Evolutionary conservation across 2,113 vertebrate species (phyloP).

Genomic region (Anthoscopus minutus): DNA sequence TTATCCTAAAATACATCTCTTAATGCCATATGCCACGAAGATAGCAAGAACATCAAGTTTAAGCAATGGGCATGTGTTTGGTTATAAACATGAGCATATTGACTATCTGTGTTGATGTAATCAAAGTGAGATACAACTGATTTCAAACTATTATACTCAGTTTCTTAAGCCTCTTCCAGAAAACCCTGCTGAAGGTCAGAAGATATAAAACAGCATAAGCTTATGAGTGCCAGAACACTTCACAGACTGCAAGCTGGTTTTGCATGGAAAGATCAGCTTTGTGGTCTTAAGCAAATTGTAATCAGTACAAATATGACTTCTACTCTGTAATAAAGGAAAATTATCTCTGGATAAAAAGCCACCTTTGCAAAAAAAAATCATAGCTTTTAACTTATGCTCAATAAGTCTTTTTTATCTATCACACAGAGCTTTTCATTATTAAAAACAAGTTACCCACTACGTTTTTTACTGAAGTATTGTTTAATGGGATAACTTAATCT

Average conservation of each 20-base stretch:
- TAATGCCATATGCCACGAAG: slow-evolving; percentile 33
- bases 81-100: slow-evolving; percentile 37
- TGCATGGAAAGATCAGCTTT: neutral
- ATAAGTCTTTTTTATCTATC: neutral
- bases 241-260: neutral
- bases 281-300: neutral
- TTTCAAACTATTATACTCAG: neutral
- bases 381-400: neutral
- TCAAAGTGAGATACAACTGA: neutral
- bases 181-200: neutral
- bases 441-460: neutral
- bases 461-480: neutral
- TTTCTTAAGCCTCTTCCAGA: neutral
- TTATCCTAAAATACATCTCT: slow-evolving; percentile 27
- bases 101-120: neutral
- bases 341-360: neutral
- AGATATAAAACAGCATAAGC: neutral
- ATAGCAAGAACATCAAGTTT: slow-evolving; percentile 15
- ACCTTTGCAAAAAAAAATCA: neutral
- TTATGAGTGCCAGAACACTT: neutral
- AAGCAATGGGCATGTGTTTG: slow-evolving; percentile 28
- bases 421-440: neutral
- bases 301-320: neutral
- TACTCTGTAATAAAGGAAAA: neutral
- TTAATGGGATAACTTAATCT: neutral